Evolutionary conservation across 2,888 invertebrate genomes (phyloP), one percentile per base, ranked within the genome.

Genomic region (Yponomeuta malinellus): DNA sequence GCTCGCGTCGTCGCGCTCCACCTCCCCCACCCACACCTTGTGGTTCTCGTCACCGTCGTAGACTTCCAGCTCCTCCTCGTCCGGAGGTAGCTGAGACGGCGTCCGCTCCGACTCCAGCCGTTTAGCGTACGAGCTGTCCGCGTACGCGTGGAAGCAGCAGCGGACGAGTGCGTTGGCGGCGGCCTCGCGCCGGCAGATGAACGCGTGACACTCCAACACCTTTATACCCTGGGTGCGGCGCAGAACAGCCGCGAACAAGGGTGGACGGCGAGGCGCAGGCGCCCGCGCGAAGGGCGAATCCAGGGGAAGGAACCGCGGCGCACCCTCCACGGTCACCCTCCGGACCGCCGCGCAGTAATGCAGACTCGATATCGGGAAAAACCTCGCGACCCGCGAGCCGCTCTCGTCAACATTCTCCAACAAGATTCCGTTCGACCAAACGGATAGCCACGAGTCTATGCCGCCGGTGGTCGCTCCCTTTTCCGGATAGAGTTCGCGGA

Each of bases 191-290:
- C 98, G 97, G 90, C 98, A 98, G 81, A 99, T 98, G 89, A 99
- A 99, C 74, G 98, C 98, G 92, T 99, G 99, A 92, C 99, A 99
- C 92, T 99, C 99, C 74, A 99, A 94, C 72, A 98, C 98, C 90
- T 99, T 99, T 78, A 99, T 98, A 71, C 99, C 99, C 70, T 97
- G 96, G 68, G 98, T 99, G 75, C 99, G 94, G 69, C 99, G 94
- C 78, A 99, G 93, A 74, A 99, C 99, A 78, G 98, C 98, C 65
- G 99, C 98, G 88, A 99, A 98, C 74, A 99, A 94, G 48, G 99
- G 98, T 72, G 99, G 99, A 86, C 99, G 99, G 75, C 96, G 95
- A 71, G 97, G 96, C 76, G 98, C 97, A 33, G 98, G 97, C 76
- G 98, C 95, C 72, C 98, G 95, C 10, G 98, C 98, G 87, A 98